Evolutionary conservation across 2,113 vertebrate genomes (phyloP), one percentile per base, ranked within the genome.

Genomic region (Oncorhynchus gorbuscha): DNA sequence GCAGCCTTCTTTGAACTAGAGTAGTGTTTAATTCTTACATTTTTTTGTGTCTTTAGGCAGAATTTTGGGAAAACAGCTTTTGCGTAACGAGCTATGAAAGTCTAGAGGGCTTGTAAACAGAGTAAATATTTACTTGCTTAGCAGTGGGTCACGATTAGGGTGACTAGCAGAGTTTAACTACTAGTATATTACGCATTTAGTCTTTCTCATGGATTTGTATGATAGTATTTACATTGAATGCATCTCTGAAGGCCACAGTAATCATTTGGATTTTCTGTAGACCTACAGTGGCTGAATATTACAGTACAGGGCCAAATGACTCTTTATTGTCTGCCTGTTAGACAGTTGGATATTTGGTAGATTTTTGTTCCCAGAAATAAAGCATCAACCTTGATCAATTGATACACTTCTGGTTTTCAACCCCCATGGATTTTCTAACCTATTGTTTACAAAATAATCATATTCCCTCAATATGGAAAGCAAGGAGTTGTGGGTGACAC

Each of bases 101-200:
- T 75, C 77, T 70, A 75, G 39, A 51, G 61, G 72, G 59, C 59
- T 68, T 7, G 28, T 39, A 14, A 49, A 14, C 39, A 2, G 74
- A 71, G 55, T 67, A 32, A 75, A 84, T 81, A 20, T 71, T 65
- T 77, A 32, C 69, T 32, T 74, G 69, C 69, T 39, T 70, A 64
- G 67, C 18, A 55, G 39, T n/a, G 39, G 67, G 79, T 74, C 77
- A 68, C 80, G 79, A 75, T 59, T 66, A 73, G 61, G 71, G 67
- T 55, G 49, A 79, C 55, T 68, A 68, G 73, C 35, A 49, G 73
- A 76, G 74, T 20, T 16, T 18, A 67, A 67, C 7, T 13, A 16
- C 3, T 30, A 30, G 28, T 30, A 28, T 16, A 67, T 28, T 30
- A 16, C 3, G 65, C 65, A 18, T 69, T 11, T 69, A 24, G n/a